These are phyloP conservation scores for Acropora tenuis DNA, from an alignment of 64 coral and sea anemone species.

Conservation along the genomic window DNA sequence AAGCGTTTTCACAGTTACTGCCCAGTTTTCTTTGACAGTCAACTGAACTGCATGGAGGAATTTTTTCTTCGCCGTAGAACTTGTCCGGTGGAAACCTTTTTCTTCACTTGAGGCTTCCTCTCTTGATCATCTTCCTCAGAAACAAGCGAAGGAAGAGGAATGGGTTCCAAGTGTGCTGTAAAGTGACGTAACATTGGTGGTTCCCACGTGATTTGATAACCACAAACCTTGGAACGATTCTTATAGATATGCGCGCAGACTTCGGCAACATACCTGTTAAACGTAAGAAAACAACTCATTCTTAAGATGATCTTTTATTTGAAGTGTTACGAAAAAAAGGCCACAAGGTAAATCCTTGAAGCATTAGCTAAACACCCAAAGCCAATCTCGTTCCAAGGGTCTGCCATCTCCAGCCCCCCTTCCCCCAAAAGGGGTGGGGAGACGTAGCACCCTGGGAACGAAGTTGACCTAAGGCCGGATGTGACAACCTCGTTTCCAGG, in stretches of 20 bases:
- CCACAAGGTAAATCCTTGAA: too few relatives aligned
- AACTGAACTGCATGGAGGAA: slow-evolving; percentile 42
- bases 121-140: not conserved
- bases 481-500: too few relatives aligned
- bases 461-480: too few relatives aligned
- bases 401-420: too few relatives aligned
- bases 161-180: slow-evolving; percentile 27
- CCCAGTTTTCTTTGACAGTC: not conserved
- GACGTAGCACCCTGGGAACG: too few relatives aligned
- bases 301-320: too few relatives aligned
- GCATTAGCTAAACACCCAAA: too few relatives aligned
- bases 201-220: slow-evolving; percentile 41
- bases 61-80: slow-evolving; percentile 2
- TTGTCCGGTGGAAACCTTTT: slow-evolving; percentile 37
- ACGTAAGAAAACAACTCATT: too few relatives aligned
- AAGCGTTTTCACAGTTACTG: too few relatives aligned
- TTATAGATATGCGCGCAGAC: slow-evolving; percentile 40
- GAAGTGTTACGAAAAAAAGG: too few relatives aligned
- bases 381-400: too few relatives aligned
- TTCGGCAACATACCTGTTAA: slow-evolving; percentile 19
- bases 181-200: slow-evolving; percentile 33
- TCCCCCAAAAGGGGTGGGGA: too few relatives aligned
- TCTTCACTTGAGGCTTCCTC: not conserved
- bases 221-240: slow-evolving; percentile 34
- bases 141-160: not conserved